Base-by-base conservation (phyloP, 2,113 vertebrate genomes). In the Neogobius melanostomus region DNA sequence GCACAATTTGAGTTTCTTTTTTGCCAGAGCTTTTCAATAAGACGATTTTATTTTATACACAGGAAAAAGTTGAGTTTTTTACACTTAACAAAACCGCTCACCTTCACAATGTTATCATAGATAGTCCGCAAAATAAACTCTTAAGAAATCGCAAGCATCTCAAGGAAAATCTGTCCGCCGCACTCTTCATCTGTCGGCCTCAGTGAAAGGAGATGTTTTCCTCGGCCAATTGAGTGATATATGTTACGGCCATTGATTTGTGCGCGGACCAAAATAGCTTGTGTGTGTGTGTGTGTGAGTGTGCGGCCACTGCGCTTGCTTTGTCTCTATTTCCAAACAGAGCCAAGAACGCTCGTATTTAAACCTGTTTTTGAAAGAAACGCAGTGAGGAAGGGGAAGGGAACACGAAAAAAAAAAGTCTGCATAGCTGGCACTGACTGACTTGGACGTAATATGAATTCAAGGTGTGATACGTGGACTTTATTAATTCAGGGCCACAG, bases 401-500 rank as follows among this genome's bases (percentile, higher is more conserved):
- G 28, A 36, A 36, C n/a, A n/a, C n/a, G n/a, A 36, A 36, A 36
- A 36, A 36, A 36, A 36, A 36, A 21, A 68, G 42, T 16, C 61
- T 12, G 51, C 64, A 75, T 63, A 82, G 53, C 68, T 69, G 68
- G 1, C 69, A 72, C 59, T 56, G 15, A 69, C 71, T 0, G 12
- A 75, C 82, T 88, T 72, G 64, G 66, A 81, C 51, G 79, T 86
- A 81, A 88, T 90, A 88, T 89, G 86, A 88, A 90, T 91, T 90
- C 88, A 88, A 75, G 76, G 83, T 82, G 67, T 68, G 84, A 87
- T 85, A 87, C 90, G 85, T 82, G 79, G 68, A 85, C 69, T 90
- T 89, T 89, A 90, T 91, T 90, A 89, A 90, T 91, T 90, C 90
- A 90, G 87, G 82, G 84, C 89, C 89, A 85, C 80, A 80, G 89